Percentiles rank a stretch among this genome's conserved stretches.
phyloP scores from a whole-genome alignment of 37 sponge, comb jelly and placozoan genomes.

The Chondrosia reniformis region DNA sequence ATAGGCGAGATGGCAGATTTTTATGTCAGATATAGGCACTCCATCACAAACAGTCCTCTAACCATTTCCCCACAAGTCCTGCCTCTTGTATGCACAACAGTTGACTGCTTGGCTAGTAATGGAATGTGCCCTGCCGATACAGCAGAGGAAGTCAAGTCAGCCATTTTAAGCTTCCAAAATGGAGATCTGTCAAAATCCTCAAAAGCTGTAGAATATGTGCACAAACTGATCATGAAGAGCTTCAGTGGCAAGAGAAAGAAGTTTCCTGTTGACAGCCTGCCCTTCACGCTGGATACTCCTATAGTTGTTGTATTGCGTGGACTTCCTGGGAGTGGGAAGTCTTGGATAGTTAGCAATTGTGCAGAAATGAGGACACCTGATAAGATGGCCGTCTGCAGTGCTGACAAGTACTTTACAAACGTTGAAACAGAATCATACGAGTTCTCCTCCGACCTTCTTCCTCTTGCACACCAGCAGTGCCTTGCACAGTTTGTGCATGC shows the following conservation, averaged over 20 bases:
- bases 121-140: not conserved
- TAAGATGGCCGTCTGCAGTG: slow-evolving; percentile 53
- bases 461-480: slow-evolving; percentile 66
- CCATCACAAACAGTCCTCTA: slow-evolving; percentile 19
- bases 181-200: not conserved
- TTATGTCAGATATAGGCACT: slow-evolving; percentile 64
- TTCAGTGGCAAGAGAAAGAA: not conserved
- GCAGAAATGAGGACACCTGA: slow-evolving; percentile 32
- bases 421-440: slow-evolving; percentile 40
- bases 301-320: slow-evolving; percentile 78
- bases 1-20: slow-evolving; percentile 70
- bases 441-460: slow-evolving; percentile 38
- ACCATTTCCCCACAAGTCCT: not conserved
- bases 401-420: slow-evolving; percentile 55
- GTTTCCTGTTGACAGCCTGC: not conserved
- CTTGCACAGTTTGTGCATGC: slow-evolving; percentile 42
- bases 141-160: not conserved
- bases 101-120: not conserved
- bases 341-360: slow-evolving; percentile 45
- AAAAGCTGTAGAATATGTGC: not conserved
- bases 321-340: slow-evolving; percentile 87
- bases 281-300: not conserved
- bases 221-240: not conserved
- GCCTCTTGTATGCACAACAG: slow-evolving; percentile 2
- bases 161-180: not conserved